Percentiles rank a stretch among this genome's conserved stretches.
phyloP scores from a whole-genome alignment of 2,113 vertebrate genomes.

The Hystrix brachyura region DNA sequence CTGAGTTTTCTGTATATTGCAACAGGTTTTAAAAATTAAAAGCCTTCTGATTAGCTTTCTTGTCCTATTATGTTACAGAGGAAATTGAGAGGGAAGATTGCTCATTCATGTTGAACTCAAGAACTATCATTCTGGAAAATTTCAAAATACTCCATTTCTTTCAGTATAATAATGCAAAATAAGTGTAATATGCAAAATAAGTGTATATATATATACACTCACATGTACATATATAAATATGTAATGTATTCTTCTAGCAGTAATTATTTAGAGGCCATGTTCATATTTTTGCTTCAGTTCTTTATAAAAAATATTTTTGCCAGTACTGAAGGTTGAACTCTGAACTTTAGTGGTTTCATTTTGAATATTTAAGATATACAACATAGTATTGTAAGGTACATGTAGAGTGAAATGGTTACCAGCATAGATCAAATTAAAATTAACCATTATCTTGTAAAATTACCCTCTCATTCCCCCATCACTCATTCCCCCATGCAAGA shows the following conservation, averaged over 20 bases:
- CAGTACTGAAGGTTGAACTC: not conserved
- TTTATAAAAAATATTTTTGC: not conserved
- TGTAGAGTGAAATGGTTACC: not conserved
- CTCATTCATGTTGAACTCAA: conserved; percentile 5
- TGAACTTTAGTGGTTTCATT: not conserved
- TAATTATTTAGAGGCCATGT: not conserved
- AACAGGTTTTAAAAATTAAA: not conserved
- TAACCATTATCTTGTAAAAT: not conserved
- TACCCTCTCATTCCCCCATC: not conserved
- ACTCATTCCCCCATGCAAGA: not conserved
- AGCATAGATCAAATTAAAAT: not conserved
- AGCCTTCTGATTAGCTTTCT: not conserved
- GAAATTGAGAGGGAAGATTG: not conserved
- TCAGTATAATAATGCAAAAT: not conserved
- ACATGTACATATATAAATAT: not conserved
- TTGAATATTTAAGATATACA: not conserved
- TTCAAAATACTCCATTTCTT: not conserved
- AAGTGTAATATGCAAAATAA: not conserved
- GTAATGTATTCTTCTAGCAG: not conserved
- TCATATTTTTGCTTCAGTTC: not conserved
- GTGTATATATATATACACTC: not conserved
- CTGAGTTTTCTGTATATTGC: not conserved
- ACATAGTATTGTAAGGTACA: not conserved
- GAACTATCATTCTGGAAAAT: not conserved
- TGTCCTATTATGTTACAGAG: not conserved